These are phyloP conservation scores for Heteromyza rotundicornis DNA, from an alignment of 2,888 invertebrate genomes.

Conservation along the genomic window DNA sequence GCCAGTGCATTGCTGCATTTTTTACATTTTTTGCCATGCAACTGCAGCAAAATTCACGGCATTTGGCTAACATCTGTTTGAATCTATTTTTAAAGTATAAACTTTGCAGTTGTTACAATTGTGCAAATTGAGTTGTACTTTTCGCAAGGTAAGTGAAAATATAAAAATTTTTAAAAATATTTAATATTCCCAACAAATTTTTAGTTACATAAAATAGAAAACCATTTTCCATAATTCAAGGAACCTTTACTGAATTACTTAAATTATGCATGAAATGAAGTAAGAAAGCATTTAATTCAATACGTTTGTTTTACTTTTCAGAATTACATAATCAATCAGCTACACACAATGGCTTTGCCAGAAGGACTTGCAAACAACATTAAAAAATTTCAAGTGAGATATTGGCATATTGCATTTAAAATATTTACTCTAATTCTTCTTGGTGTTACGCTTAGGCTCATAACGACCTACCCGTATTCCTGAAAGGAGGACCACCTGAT, in stretches of 20 bases:
- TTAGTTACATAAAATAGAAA: too few species aligned
- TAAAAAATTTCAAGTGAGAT: conserved; percentile 57
- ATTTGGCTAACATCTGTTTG: conserved; percentile 31
- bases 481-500: conserved; percentile 61
- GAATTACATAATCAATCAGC: conserved; percentile 43
- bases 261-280: too few species aligned
- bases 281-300: too few species aligned
- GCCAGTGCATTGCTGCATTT: too few species aligned
- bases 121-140: conserved; percentile 14
- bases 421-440: too few species aligned
- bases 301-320: too few species aligned
- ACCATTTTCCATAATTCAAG: too few species aligned
- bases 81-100: conserved; percentile 40
- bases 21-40: too few species aligned
- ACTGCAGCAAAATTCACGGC: neutral
- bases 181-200: too few species aligned
- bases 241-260: too few species aligned
- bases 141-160: neutral
- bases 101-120: conserved; percentile 26
- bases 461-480: conserved; percentile 57
- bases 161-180: too few species aligned
- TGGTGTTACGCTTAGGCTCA: conserved; percentile 58
- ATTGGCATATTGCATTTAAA: conserved; percentile 15
- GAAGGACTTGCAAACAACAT: conserved; percentile 54
- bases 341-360: conserved; percentile 56